Percentiles rank a stretch among this genome's conserved stretches.
phyloP scores from a whole-genome alignment of 1,140 invertebrate species.

The Drosophila kohkoa region DNA sequence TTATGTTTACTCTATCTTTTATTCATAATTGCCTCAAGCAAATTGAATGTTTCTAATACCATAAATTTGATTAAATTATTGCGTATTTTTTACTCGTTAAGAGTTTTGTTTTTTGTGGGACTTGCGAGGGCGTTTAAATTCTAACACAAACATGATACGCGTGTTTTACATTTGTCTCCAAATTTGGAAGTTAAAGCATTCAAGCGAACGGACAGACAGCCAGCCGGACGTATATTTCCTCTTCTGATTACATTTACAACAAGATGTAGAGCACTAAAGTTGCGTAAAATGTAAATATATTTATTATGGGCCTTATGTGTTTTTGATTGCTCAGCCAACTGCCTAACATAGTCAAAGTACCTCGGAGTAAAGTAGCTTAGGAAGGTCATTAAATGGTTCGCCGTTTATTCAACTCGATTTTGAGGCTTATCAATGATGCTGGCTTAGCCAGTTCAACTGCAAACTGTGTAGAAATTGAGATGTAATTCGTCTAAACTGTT shows the following conservation, averaged over 20 bases:
- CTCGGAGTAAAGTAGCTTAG: not conserved
- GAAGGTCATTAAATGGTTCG: slow-evolving; percentile 2
- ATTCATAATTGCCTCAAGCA: too few species aligned
- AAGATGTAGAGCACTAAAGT: too few species aligned
- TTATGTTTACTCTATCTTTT: slow-evolving; percentile 3
- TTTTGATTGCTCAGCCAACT: not conserved
- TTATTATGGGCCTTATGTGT: too few species aligned
- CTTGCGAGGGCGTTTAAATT: too few species aligned
- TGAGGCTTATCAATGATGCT: not conserved
- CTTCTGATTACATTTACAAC: not conserved
- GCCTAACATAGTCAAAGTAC: not conserved
- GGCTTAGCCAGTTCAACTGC: not conserved
- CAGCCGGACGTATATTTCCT: not conserved
- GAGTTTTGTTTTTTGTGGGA: too few species aligned
- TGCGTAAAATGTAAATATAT: too few species aligned
- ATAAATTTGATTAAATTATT: not conserved
- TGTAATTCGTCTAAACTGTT: not conserved
- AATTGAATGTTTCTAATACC: not conserved
- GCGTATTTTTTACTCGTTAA: too few species aligned
- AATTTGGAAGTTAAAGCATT: not conserved
- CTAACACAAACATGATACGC: too few species aligned
- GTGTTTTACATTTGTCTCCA: not conserved
- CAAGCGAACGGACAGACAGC: too few species aligned
- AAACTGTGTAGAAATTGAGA: not conserved
- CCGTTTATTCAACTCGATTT: slow-evolving; percentile 45